These are phyloP conservation scores for Branchipolynoe longqiensis DNA, from an alignment of 2,888 invertebrate genomes.

Conservation along the genomic window DNA sequence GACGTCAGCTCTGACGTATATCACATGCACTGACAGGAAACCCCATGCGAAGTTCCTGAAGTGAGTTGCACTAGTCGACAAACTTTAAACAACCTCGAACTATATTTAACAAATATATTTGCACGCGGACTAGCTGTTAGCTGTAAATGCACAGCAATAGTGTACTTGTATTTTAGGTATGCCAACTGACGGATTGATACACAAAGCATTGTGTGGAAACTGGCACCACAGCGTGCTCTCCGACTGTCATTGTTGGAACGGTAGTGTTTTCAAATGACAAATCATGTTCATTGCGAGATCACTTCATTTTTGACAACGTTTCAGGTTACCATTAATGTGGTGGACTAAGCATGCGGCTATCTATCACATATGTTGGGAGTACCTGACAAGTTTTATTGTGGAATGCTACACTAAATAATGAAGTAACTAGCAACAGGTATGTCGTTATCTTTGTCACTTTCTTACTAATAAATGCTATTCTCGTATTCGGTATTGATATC, in stretches of 20 bases:
- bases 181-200: background rate
- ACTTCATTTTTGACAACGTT: too few species aligned
- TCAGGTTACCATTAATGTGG: too few species aligned
- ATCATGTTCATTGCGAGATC: background rate
- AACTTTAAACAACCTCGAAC: background rate
- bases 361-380: too few species aligned
- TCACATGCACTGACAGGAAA: slow-evolving; percentile 22
- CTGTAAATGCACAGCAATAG: background rate
- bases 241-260: background rate
- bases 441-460: too few species aligned
- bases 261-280: background rate
- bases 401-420: too few species aligned
- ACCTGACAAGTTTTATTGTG: too few species aligned
- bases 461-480: too few species aligned
- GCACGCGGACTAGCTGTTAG: background rate
- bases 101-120: too few species aligned
- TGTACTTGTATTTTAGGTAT: background rate
- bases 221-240: background rate
- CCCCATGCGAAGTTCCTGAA: slow-evolving; percentile 10
- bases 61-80: background rate
- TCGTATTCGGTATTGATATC: too few species aligned
- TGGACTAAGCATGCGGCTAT: too few species aligned
- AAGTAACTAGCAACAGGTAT: too few species aligned
- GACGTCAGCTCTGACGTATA: slow-evolving; percentile 21
- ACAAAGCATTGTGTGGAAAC: background rate